Conservation (phyloP, 2,113 vertebrate genomes). For the Leptocoma aspasia region DNA sequence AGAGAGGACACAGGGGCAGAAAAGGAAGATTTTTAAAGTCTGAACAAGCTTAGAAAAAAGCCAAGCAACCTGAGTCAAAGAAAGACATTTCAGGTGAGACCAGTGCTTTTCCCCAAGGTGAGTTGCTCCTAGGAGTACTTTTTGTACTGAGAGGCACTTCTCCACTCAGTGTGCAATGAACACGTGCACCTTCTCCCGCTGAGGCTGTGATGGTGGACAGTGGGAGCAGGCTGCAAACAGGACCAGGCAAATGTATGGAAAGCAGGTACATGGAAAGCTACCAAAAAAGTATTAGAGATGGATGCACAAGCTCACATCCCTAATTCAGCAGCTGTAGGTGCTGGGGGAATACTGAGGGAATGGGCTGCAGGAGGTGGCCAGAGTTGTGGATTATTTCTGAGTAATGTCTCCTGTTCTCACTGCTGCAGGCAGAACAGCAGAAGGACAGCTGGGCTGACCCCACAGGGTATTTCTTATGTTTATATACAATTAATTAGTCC, state of each 20-base stretch:
- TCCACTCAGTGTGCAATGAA: background rate
- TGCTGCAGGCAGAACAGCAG: background rate
- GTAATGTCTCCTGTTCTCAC: background rate
- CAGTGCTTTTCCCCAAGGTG: background rate
- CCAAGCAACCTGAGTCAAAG: background rate
- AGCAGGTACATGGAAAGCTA: background rate
- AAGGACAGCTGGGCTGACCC: background rate
- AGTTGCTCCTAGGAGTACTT: background rate
- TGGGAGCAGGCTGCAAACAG: background rate
- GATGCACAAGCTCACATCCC: background rate
- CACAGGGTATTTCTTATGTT: background rate
- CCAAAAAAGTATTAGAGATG: background rate
- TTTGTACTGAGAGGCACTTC: background rate
- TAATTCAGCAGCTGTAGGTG: background rate
- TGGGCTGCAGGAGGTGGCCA: background rate
- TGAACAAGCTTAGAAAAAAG: background rate
- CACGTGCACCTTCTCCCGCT: background rate
- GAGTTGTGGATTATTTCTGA: background rate
- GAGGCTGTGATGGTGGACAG: accelerated
- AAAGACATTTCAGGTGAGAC: background rate
- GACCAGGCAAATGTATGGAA: background rate
- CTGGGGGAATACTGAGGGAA: background rate
- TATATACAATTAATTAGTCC: background rate
- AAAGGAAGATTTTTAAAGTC: background rate
- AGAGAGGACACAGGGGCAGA: background rate